phyloP scores from a whole-genome alignment of 2,797 vertebrate species.

The Enteromius fasciolatus region DNA sequence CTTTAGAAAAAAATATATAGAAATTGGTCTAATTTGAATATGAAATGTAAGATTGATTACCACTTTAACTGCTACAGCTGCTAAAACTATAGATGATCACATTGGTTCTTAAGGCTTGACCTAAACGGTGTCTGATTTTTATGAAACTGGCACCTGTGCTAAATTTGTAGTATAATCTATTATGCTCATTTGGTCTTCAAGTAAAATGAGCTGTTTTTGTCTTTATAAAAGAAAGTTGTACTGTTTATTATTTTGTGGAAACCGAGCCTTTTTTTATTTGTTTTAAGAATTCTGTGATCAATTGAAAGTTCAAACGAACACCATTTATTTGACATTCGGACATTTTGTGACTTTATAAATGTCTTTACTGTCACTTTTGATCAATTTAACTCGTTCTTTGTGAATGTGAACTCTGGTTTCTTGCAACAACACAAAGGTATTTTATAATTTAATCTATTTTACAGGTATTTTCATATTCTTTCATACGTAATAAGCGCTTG shows the following conservation, averaged over 20 bases:
- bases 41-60: not conserved
- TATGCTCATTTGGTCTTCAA: not conserved
- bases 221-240: not conserved
- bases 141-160: not conserved
- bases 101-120: not conserved
- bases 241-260: not conserved
- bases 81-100: not conserved
- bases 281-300: too few species aligned
- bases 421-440: not conserved
- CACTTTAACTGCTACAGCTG: not conserved
- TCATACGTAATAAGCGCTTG: not conserved
- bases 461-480: not conserved
- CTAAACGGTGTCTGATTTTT: too few species aligned
- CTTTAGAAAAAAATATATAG: too few species aligned
- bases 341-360: not conserved
- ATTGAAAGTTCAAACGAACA: too few species aligned
- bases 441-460: not conserved
- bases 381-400: not conserved
- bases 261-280: not conserved
- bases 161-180: not conserved
- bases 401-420: not conserved
- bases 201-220: not conserved
- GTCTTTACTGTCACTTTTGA: too few species aligned
- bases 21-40: not conserved
- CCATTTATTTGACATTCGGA: not conserved